Conservation (phyloP, 2,888 invertebrate species). For the Drosophila pullipes region DNA sequence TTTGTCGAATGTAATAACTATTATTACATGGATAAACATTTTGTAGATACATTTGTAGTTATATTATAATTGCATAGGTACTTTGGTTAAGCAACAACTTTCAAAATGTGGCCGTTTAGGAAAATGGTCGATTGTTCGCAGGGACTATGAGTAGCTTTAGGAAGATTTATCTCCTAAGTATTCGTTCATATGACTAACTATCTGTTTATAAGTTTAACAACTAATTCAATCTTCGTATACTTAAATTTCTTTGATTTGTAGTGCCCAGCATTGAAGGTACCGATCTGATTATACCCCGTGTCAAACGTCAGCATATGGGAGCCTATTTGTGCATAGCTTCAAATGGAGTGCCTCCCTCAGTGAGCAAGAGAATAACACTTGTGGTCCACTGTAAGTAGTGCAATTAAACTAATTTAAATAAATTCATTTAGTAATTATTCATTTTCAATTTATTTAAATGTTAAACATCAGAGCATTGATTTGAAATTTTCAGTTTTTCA, state of each 20-base stretch:
- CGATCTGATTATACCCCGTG: slow-evolving; percentile 89
- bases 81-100: neutral
- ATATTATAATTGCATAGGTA: slow-evolving; percentile 29
- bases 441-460: neutral
- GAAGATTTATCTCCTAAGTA: neutral
- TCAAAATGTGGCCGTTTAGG: neutral
- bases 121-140: slow-evolving; percentile 2
- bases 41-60: slow-evolving; percentile 53
- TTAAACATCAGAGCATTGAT: fast-evolving
- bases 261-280: slow-evolving; percentile 89
- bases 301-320: slow-evolving; percentile 92
- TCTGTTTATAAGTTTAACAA: neutral
- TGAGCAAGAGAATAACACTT: slow-evolving; percentile 94
- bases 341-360: slow-evolving; percentile 94
- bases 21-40: slow-evolving; percentile 64
- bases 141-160: neutral
- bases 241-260: slow-evolving; percentile 82
- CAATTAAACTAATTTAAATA: neutral
- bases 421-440: neutral
- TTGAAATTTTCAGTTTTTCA: fast-evolving
- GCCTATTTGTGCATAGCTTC: slow-evolving; percentile 93
- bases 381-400: slow-evolving; percentile 91
- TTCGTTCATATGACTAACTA: neutral
- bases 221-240: neutral
- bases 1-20: slow-evolving; percentile 68